Evolutionary conservation across 2,113 vertebrate species (phyloP), one percentile per base, ranked within the genome.

Genomic region (Hirundichthys speculiger): DNA sequence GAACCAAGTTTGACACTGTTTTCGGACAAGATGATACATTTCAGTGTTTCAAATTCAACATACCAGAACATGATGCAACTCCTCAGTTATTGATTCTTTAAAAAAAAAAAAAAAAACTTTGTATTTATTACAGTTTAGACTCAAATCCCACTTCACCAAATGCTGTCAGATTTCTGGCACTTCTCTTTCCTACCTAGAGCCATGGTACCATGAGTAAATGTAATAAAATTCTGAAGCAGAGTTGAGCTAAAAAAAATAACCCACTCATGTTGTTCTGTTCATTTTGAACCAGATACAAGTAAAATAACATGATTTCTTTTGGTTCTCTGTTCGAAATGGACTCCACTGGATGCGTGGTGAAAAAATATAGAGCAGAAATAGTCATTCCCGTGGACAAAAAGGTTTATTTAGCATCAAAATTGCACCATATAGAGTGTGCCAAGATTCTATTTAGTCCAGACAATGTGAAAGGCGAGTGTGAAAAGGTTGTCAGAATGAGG

Each of bases 331-430:
- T 72, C 45, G 77, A 54, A 77, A 63, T 64, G 21, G 75, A 45
- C 25, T 27, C 25, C 30, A 34, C 30, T 10, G 56, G 47, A 34
- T 64, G 56, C 25, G 55, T 45, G 18, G 13, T 20, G 42, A 25
- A 51, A 47, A 30, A 34, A 70, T 67, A 70, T 67, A 41, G 47
- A 61, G 20, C 2, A 2, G 76, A 77, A 79, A 48, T 8, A 38
- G 43, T 50, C 40, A 69, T 68, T 69, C 60, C 21, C 11, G 1
- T 15, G 9, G 47, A 86, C 73, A 86, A 74, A 76, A 59, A 38
- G 55, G 42, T 60, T 86, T 77, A 72, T 84, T 88, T 65, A 65
- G 74, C 69, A 74, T 79, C 56, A 68, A 50, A 86, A 86, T 59
- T 71, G 48, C 1, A 13, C 65, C 57, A 38, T 73, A 80, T 66